Evolutionary conservation across 1,140 invertebrate genomes (phyloP), one percentile per base, ranked within the genome.

Genomic region (Belonocnema kinseyi): DNA sequence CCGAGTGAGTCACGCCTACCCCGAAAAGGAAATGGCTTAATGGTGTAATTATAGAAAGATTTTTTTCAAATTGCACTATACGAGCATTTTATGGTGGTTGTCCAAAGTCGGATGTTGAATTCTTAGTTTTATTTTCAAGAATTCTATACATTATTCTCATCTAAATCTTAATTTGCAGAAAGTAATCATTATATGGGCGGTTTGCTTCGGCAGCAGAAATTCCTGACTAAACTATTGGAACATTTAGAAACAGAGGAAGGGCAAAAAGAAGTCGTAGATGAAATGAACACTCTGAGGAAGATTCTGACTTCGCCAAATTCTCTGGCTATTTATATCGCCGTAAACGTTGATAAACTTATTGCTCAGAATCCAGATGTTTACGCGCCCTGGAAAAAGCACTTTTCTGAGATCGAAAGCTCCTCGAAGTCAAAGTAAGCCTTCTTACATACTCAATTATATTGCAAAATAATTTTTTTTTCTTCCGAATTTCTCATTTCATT

Each of bases 191-290:
- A 94, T 83, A 91, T 93, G 72, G 92, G 92, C 61, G 95, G 94
- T 73, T 93, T 97, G 77, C 86, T 97, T 13, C 91, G 94, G 0
- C 97, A 98, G 85, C 94, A 95, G 58, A 94, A 94, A 72, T 97
- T 98, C 87, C 91, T 98, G 8, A 94, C 92, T 14, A 92, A 94
- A 46, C 78, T 97, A 1, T 80, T 95, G 1, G 91, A 94, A 70
- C 91, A 91, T 74, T 85, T 97, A 7, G 93, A 93, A 3, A 89
- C 90, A 7, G 90, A 91, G 1, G 89, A 93, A 17, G 92, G 91
- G 0, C 91, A 92, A 17, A 86, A 91, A 72, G 91, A 93, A 81
- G 93, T 95, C 16, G 80, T 94, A n/a, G 86, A 85, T 73, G 92
- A 94, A 80, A 93, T 97, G 11, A 93, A 94, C 77, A 83, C 87